Percentiles rank a stretch among this genome's conserved stretches.
phyloP scores from a whole-genome alignment of 2,888 invertebrate species.

The Entomobrya proxima region DNA sequence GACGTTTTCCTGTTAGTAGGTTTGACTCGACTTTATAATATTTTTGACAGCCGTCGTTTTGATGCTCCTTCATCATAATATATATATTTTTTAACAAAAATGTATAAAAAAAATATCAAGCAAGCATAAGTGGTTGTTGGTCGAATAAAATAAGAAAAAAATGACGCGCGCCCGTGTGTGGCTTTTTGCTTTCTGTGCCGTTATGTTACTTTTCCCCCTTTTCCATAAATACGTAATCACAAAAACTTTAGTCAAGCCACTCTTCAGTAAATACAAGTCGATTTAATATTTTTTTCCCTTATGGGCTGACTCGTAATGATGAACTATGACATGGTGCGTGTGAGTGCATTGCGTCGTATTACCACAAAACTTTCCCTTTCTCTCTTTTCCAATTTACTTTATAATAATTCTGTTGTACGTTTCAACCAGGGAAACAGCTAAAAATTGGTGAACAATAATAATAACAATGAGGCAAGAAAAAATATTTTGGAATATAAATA shows the following conservation, averaged over 20 bases:
- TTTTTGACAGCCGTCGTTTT: conserved; percentile 55
- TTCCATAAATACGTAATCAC: conserved; percentile 24
- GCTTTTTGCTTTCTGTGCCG: background rate
- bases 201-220: conserved; percentile 19
- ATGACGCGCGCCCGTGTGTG: conserved; percentile 8
- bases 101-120: conserved; percentile 6
- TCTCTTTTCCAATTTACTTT: conserved; percentile 25
- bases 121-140: background rate
- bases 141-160: background rate
- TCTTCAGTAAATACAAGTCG: conserved; percentile 1
- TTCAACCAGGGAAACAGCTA: background rate
- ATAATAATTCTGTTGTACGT: background rate
- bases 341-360: conserved; percentile 16
- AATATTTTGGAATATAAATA: conserved; percentile 26
- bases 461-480: conserved; percentile 16
- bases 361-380: conserved; percentile 13
- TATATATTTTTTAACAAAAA: conserved; percentile 17
- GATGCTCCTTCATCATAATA: conserved; percentile 29
- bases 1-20: conserved; percentile 23
- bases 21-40: conserved; percentile 40
- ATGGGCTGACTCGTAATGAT: conserved; percentile 29
- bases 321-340: conserved; percentile 61
- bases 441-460: conserved; percentile 21
- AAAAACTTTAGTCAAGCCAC: background rate
- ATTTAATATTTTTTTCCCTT: background rate